Evolutionary conservation across 2,113 vertebrate genomes (phyloP).

Genomic region (Speoplatyrhinus poulsoni): DNA sequence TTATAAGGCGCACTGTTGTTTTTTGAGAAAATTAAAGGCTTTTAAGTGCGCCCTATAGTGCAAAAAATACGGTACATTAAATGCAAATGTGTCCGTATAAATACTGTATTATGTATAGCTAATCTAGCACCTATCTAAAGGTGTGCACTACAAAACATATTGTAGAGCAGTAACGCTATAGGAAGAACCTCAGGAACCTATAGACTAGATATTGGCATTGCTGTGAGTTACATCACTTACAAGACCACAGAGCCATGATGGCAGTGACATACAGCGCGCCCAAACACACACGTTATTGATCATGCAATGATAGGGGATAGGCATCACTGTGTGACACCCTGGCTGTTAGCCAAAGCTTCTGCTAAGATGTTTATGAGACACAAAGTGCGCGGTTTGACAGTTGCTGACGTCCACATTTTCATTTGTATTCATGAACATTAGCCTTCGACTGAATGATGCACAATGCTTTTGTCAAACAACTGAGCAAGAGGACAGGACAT

Average conservation of each 20-base stretch:
- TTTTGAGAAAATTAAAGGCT: too few relatives aligned
- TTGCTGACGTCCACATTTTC: not conserved
- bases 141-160: not conserved
- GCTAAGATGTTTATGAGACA: constrained; percentile 43
- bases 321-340: constrained; percentile 26
- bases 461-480: constrained; percentile 37
- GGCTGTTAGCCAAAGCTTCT: constrained; percentile 39
- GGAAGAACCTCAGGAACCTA: not conserved
- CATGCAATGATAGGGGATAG: constrained; percentile 26
- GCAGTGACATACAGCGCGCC: not conserved
- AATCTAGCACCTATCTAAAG: too few relatives aligned
- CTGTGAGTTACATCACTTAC: not conserved
- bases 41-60: too few relatives aligned
- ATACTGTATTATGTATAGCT: not conserved
- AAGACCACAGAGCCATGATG: not conserved
- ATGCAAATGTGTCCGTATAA: not conserved
- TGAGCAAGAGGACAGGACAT: constrained; percentile 38
- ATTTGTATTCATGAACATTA: constrained; percentile 37
- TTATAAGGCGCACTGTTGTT: too few relatives aligned
- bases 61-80: too few relatives aligned
- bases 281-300: constrained; percentile 6
- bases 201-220: not conserved
- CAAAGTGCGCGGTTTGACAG: constrained; percentile 32
- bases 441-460: constrained; percentile 51
- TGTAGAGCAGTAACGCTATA: not conserved